phyloP scores from a whole-genome alignment of 53 echinoderm and acorn worm genomes.

The Paelopatides confundens region DNA sequence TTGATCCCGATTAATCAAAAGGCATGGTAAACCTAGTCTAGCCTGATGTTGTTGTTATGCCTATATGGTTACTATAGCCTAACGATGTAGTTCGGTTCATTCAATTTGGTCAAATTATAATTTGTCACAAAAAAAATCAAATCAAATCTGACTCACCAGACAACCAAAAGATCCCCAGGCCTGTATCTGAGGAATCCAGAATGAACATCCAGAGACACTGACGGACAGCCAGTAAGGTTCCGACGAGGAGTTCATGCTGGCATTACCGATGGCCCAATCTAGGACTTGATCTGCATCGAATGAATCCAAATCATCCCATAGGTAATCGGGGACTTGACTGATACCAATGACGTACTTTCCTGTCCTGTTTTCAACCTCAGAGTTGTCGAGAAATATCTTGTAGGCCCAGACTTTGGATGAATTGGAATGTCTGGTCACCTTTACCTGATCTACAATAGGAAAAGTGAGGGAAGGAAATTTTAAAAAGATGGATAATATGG shows the following conservation, averaged over 20 bases:
- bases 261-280: slow-evolving; percentile 52
- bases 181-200: slow-evolving; percentile 35
- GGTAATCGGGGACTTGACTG: slow-evolving; percentile 48
- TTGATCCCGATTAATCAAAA: not conserved
- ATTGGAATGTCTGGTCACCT: not conserved
- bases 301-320: not conserved
- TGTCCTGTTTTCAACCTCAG: slow-evolving; percentile 68
- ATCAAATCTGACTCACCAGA: slow-evolving; percentile 17
- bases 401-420: slow-evolving; percentile 24
- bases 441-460: not conserved
- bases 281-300: not conserved
- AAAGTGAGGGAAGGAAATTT: not conserved
- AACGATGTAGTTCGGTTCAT: too few species aligned
- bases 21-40: too few species aligned
- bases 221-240: slow-evolving; percentile 65
- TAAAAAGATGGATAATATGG: too few species aligned
- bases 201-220: slow-evolving; percentile 62
- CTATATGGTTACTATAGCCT: too few species aligned
- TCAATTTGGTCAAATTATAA: too few species aligned
- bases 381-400: slow-evolving; percentile 56
- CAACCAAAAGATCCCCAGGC: slow-evolving; percentile 58
- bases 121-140: too few species aligned
- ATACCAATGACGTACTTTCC: slow-evolving; percentile 77
- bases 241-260: slow-evolving; percentile 54
- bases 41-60: too few species aligned